These are phyloP conservation scores for Palythoa grandis DNA, from an alignment of 92 coral and sea anemone genomes.

Conservation along the genomic window DNA sequence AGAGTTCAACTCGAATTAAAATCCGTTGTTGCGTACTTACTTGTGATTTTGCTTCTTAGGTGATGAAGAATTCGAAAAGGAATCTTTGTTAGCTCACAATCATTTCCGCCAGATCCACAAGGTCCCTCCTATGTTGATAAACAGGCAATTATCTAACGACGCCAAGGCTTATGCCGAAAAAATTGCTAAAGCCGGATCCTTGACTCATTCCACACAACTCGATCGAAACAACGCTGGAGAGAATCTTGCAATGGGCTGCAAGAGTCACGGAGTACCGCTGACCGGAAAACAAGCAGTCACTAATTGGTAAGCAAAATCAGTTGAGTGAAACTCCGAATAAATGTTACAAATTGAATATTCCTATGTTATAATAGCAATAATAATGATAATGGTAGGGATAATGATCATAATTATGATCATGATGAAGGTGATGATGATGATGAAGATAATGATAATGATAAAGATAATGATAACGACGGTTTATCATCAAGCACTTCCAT, in stretches of 20 bases:
- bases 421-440: too few species aligned
- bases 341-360: background rate
- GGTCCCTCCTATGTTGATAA: slow-evolving; percentile 61
- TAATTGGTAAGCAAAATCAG: slow-evolving; percentile 64
- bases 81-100: slow-evolving; percentile 74
- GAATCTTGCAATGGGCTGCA: slow-evolving; percentile 87
- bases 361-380: background rate
- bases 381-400: too few species aligned
- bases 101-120: slow-evolving; percentile 74
- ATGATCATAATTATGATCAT: too few species aligned
- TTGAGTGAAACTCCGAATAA: background rate
- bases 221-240: slow-evolving; percentile 79
- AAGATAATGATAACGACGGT: too few species aligned
- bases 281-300: slow-evolving; percentile 77
- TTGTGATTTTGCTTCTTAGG: slow-evolving; percentile 16
- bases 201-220: slow-evolving; percentile 67
- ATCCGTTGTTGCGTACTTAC: background rate
- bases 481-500: too few species aligned
- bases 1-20: too few species aligned
- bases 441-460: too few species aligned
- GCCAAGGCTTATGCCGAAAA: slow-evolving; percentile 78
- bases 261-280: slow-evolving; percentile 62
- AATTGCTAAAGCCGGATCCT: slow-evolving; percentile 70
- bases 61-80: slow-evolving; percentile 62
- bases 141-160: slow-evolving; percentile 57